Base-by-base conservation (phyloP, 2,888 invertebrate genomes). In the Drosophila yooni region DNA sequence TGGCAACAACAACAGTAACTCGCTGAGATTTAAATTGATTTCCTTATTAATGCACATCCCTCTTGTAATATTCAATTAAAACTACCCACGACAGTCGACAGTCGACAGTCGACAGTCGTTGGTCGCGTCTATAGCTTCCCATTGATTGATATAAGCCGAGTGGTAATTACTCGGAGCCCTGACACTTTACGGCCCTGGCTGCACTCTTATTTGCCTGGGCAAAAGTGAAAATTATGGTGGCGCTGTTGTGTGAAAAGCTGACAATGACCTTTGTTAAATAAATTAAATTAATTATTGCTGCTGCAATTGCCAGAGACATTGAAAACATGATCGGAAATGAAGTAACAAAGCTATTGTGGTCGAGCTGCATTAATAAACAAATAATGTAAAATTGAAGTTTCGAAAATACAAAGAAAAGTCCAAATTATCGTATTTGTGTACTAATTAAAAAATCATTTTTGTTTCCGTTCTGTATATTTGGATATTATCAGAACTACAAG, bases 21-120 rank as follows among this genome's bases (percentile, higher is more conserved):
- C 54, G 57, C 89, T 89, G 91, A 81, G 91, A 91, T 91, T 91
- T 91, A 91, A 91, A 91, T 91, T 91, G 90, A 92, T 91, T 91
- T 91, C 91, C 91, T 91, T 92, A 91, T 91, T 91, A 91, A 89
- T 82, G 91, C 78, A 89, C 87, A 87, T 90, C 90, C 90, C 90
- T 88, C 88, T 90, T 89, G 79, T 81, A 79, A 80, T 83, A 79
- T 90, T 83, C 86, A 87, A 87, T 87, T 87, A 89, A 87, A 87
- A 82, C 75, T 70, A 74, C 89, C 82, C 85, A 86, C 82, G 74
- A 74, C 36, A 63, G 43, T 43, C 43, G 38, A 38, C 38, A 36
- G 29, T 29, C 29, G 29, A 29, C 51, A 50, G 40, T 66, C 21
- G 43, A 18, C 54, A 38, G 13, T 52, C 63, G 68, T 53, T 56